phyloP scores from a whole-genome alignment of 2,113 vertebrate species.

The Felis catus region F.catus_Fca126_mat1.0 CM031421.1:25488501-25489000 shows the following conservation, averaged over 20 bases:
- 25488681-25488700: neutral
- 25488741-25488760: neutral
- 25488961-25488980: neutral
- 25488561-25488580: neutral
- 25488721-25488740: neutral
- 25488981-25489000: neutral
- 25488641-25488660: neutral
- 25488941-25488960: neutral
- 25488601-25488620: rapidly evolving
- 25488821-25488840: neutral
- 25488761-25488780: rapidly evolving
- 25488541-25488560: neutral
- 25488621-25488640: neutral
- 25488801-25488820: neutral
- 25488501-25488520: neutral
- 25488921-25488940: neutral
- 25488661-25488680: neutral
- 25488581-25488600: neutral
- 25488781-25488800: neutral
- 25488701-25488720: rapidly evolving
- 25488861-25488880: rapidly evolving
- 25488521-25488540: neutral
- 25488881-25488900: neutral
- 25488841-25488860: neutral
- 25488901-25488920: neutral